Evolutionary conservation across 2,113 vertebrate species (phyloP).

Genomic region (Laticauda colubrina): DNA sequence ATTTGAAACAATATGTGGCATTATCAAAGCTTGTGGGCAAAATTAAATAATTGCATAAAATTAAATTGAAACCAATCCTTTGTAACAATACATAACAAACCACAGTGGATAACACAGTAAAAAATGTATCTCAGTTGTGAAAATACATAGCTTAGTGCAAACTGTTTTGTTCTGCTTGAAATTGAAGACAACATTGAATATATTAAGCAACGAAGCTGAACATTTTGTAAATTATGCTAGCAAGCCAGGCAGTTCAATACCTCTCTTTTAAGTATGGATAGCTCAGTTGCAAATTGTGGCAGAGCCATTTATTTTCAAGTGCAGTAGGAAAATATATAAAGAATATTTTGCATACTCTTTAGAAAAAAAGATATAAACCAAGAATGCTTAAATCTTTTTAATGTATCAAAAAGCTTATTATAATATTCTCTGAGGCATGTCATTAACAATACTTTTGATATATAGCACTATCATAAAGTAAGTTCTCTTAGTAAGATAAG

Average conservation of each 20-base stretch:
- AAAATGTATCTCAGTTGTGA: slow-evolving; percentile 41
- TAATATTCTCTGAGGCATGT: neutral
- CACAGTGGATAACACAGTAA: slow-evolving; percentile 28
- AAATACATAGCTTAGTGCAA: slow-evolving; percentile 42
- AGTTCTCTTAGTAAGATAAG: slow-evolving; percentile 7
- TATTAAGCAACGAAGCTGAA: slow-evolving; percentile 52
- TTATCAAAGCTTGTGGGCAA: slow-evolving; percentile 49
- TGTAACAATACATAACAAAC: slow-evolving; percentile 53
- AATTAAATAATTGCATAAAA: slow-evolving; percentile 44
- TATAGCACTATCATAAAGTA: neutral
- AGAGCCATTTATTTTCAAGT: slow-evolving; percentile 52
- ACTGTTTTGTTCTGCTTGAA: slow-evolving; percentile 36
- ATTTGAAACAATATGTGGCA: slow-evolving; percentile 55
- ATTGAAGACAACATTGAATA: slow-evolving; percentile 57
- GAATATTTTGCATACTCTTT: slow-evolving; percentile 47
- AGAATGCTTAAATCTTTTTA: neutral
- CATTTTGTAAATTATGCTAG: slow-evolving; percentile 56
- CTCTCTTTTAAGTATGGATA: slow-evolving; percentile 46
- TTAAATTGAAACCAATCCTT: slow-evolving; percentile 40
- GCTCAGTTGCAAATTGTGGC: slow-evolving; percentile 36
- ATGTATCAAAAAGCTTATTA: neutral
- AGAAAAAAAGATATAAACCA: neutral
- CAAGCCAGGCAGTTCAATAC: slow-evolving; percentile 48
- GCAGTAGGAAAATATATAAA: slow-evolving; percentile 42
- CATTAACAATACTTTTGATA: slow-evolving; percentile 28